Percentiles rank a stretch among this genome's conserved stretches.
These are phyloP conservation scores for Sparidentex hasta DNA, from an alignment of 2,797 vertebrate genomes.

Conservation along the genomic window DNA sequence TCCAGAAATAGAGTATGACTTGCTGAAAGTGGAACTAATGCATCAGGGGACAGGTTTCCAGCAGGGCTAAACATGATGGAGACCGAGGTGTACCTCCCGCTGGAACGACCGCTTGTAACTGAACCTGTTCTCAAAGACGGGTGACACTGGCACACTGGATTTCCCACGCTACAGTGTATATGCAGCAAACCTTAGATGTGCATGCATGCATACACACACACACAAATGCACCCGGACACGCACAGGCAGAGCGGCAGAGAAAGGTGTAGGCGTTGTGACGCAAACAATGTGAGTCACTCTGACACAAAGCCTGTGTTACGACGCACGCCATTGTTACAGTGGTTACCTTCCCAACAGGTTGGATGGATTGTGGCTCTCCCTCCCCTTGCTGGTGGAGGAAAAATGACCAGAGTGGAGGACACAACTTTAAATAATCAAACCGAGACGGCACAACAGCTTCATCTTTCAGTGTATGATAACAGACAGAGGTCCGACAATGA, in stretches of 20 bases:
- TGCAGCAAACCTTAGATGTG: conserved; percentile 25
- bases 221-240: conserved; percentile 32
- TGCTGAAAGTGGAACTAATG: conserved; percentile 75
- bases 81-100: conserved; percentile 34
- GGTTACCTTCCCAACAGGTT: conserved; percentile 62
- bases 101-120: conserved; percentile 30
- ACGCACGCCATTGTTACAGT: conserved; percentile 50
- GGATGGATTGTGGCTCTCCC: conserved; percentile 18
- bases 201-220: conserved; percentile 4
- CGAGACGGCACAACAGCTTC: neutral
- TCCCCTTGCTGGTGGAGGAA: neutral
- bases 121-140: conserved; percentile 44
- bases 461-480: conserved; percentile 5
- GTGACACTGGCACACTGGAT: conserved; percentile 31
- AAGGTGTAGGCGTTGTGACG: conserved; percentile 79
- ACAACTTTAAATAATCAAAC: conserved; percentile 1
- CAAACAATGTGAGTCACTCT: conserved; percentile 80
- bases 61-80: conserved; percentile 49
- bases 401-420: conserved; percentile 4
- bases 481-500: neutral
- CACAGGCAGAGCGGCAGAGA: conserved; percentile 42
- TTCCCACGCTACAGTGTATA: conserved; percentile 41
- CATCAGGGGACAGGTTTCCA: conserved; percentile 70
- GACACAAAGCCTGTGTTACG: conserved; percentile 65
- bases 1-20: conserved; percentile 81